A percentile compares a stretch with the other conserved stretches of the same genome.
Conservation (phyloP, 2,113 vertebrate genomes). For the Chinchilla lanigera region DNA sequence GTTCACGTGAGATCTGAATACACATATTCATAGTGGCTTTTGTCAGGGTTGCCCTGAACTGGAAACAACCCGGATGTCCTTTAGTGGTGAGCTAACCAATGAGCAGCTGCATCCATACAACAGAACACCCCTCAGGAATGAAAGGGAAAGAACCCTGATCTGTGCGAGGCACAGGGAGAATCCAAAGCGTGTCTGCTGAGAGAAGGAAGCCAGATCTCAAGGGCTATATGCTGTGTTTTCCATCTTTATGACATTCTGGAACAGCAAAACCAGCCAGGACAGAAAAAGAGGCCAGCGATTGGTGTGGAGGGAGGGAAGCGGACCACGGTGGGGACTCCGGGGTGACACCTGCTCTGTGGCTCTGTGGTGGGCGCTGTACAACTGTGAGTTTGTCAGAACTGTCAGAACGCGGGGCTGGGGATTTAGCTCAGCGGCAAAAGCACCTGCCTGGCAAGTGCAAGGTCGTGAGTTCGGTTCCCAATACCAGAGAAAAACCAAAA, state of each 20-base stretch:
- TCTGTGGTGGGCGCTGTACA: neutral
- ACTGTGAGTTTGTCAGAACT: neutral
- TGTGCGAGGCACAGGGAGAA: fast-evolving
- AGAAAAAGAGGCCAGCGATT: neutral
- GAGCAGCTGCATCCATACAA: fast-evolving
- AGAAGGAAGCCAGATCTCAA: neutral
- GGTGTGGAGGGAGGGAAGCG: neutral
- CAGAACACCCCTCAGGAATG: neutral
- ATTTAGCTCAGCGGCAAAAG: too few relatives aligned
- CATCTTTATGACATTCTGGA: neutral
- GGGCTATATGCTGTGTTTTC: fast-evolving
- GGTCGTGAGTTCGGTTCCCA: too few relatives aligned
- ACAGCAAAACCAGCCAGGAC: neutral
- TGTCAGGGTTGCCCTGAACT: neutral
- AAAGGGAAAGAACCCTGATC: neutral
- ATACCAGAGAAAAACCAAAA: too few relatives aligned
- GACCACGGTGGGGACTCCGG: neutral
- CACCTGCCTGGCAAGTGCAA: too few relatives aligned
- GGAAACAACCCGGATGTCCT: neutral
- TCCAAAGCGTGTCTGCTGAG: neutral
- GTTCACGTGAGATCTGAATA: neutral
- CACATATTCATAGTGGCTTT: neutral
- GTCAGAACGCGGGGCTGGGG: neutral
- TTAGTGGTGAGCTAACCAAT: neutral
- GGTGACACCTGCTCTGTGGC: neutral